Percentiles rank a stretch among this genome's conserved stretches.
Conservation (phyloP, 2,797 vertebrate species). For the Gallinago nigripennis region DNA sequence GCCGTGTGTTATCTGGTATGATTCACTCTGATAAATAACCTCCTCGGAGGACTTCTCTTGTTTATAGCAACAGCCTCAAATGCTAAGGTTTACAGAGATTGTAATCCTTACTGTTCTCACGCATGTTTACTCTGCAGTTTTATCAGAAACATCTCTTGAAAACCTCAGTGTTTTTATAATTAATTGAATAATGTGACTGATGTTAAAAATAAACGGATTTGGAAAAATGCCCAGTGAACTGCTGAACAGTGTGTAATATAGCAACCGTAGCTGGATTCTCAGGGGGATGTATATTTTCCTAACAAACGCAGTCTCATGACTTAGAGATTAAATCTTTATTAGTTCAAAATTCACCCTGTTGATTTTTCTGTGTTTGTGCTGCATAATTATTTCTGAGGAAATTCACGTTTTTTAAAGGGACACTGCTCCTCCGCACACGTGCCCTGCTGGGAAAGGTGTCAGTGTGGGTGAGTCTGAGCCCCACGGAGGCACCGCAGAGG, state of each 20-base stretch:
- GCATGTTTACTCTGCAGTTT: conserved; percentile 34
- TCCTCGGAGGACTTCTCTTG: not conserved
- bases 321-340: conserved; percentile 56
- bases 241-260: not conserved
- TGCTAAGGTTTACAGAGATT: conserved; percentile 22
- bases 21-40: conserved; percentile 54
- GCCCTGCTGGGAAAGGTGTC: not conserved
- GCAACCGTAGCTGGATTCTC: not conserved
- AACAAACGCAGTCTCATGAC: conserved; percentile 12
- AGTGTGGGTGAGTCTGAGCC: not conserved
- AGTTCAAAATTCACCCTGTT: conserved; percentile 30
- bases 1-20: conserved; percentile 40
- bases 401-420: conserved; percentile 13
- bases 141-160: conserved; percentile 45
- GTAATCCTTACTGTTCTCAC: conserved; percentile 37
- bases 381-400: conserved; percentile 25
- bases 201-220: conserved; percentile 57
- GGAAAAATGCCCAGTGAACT: conserved; percentile 41
- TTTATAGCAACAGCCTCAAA: conserved; percentile 28
- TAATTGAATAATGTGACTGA: conserved; percentile 60
- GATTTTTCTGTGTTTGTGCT: conserved; percentile 32
- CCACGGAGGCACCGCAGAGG: not conserved
- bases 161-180: conserved; percentile 57
- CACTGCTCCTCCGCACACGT: fast-evolving
- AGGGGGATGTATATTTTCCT: conserved; percentile 44